Evolutionary conservation across 2,113 vertebrate genomes (phyloP).

Genomic region (Struthio camelus): DNA sequence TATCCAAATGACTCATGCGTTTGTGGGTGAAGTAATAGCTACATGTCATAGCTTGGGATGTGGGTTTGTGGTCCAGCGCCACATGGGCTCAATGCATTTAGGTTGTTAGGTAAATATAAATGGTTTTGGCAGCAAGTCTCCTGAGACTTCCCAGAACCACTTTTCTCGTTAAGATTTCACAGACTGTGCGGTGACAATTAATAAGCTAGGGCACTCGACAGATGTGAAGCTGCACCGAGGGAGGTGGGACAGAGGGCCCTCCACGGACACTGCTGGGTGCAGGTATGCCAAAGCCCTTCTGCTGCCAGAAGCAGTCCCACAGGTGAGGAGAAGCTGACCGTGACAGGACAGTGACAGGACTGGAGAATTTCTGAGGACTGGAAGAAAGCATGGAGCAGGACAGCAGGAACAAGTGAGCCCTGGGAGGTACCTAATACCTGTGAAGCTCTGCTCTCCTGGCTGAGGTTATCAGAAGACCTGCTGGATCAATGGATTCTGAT

Average conservation of each 20-base stretch:
- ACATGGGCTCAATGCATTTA: rapidly evolving
- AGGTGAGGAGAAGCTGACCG: not conserved
- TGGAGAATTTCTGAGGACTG: not conserved
- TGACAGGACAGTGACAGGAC: not conserved
- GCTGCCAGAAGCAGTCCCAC: not conserved
- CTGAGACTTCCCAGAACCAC: not conserved
- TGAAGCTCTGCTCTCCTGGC: not conserved
- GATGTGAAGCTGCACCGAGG: not conserved
- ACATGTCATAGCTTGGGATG: not conserved
- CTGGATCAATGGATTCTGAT: not conserved
- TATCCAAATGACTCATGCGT: slow-evolving; percentile 12
- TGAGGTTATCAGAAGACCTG: not conserved
- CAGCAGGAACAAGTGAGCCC: not conserved
- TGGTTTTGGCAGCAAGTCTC: not conserved
- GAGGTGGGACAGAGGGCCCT: not conserved
- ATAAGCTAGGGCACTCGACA: not conserved
- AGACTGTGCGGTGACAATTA: not conserved
- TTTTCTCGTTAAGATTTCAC: not conserved
- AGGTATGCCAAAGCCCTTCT: not conserved
- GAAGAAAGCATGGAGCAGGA: not conserved
- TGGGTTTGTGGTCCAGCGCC: not conserved
- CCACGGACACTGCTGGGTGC: not conserved
- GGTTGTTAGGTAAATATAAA: not conserved
- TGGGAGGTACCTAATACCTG: not conserved
- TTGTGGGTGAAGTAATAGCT: not conserved